Conservation (phyloP, 2,797 vertebrate species). For the Lemur catta region DNA sequence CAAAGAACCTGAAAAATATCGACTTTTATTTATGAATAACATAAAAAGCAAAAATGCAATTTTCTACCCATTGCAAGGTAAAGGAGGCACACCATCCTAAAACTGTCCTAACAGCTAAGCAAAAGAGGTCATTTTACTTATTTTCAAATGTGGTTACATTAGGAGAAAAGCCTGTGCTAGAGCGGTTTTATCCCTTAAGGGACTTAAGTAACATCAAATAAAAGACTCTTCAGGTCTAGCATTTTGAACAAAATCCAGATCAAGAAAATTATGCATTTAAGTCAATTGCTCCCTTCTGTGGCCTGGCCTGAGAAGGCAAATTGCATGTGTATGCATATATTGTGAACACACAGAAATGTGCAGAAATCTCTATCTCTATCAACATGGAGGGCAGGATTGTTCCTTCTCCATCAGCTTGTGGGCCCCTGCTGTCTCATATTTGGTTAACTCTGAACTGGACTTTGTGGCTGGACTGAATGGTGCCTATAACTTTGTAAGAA, state of each 20-base stretch:
- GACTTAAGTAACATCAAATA: constrained; percentile 47
- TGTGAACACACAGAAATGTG: background rate
- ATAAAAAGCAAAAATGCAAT: constrained; percentile 45
- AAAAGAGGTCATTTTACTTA: background rate
- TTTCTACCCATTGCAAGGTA: background rate
- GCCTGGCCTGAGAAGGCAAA: background rate
- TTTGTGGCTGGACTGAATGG: background rate
- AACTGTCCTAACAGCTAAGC: background rate
- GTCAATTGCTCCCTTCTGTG: constrained; percentile 14
- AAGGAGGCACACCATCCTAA: background rate
- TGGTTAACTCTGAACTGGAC: background rate
- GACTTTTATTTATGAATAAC: constrained; percentile 16
- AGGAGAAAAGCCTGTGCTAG: background rate
- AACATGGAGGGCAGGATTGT: background rate
- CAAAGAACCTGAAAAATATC: constrained; percentile 19
- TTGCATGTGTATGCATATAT: background rate
- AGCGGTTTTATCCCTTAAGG: background rate
- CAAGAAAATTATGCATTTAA: constrained; percentile 49
- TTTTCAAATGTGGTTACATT: background rate
- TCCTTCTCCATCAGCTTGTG: background rate
- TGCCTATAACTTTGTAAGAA: background rate
- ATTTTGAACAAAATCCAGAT: constrained; percentile 51
- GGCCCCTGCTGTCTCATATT: background rate
- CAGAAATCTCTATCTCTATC: background rate
- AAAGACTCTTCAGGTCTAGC: background rate